Evolutionary conservation across 2,113 vertebrate species (phyloP).

Genomic region (Gambusia holbrooki): DNA sequence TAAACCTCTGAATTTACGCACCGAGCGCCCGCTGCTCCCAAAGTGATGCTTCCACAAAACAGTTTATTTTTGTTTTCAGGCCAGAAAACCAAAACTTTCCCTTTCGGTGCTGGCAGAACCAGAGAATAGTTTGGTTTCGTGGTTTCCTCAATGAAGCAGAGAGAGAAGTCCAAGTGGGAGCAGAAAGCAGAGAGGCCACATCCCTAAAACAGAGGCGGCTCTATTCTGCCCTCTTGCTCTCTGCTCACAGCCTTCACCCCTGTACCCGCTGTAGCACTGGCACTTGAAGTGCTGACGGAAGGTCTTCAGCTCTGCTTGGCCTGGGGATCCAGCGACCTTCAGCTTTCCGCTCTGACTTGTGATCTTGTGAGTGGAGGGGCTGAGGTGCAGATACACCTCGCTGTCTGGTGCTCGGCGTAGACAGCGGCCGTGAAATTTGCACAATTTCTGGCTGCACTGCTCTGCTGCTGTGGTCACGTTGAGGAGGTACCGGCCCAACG

Average conservation of each 20-base stretch:
- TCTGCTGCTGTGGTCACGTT: conserved; percentile 86
- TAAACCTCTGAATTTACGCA: conserved; percentile 1
- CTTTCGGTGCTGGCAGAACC: conserved; percentile 24
- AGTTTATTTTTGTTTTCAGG: neutral
- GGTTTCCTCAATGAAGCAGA: conserved; percentile 68
- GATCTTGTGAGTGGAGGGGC: conserved; percentile 80
- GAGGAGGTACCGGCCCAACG: conserved; percentile 87
- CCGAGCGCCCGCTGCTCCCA: neutral
- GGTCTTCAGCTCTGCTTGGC: conserved; percentile 61
- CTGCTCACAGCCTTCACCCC: conserved; percentile 72
- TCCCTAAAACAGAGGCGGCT: conserved; percentile 56
- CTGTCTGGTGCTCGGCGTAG: conserved; percentile 71
- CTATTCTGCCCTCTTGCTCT: conserved; percentile 59
- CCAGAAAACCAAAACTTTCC: conserved; percentile 10
- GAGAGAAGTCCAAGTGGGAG: conserved; percentile 69
- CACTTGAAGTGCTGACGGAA: conserved; percentile 83
- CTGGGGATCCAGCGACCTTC: conserved; percentile 65
- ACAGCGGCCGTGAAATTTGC: conserved; percentile 87
- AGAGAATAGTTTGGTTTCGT: conserved; percentile 26
- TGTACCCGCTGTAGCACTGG: conserved; percentile 89
- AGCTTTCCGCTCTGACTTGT: conserved; percentile 30
- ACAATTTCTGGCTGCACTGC: conserved; percentile 86
- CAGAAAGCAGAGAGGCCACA: conserved; percentile 65
- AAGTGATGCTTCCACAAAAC: neutral
- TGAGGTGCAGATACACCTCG: conserved; percentile 84